Evolutionary conservation across 1,140 invertebrate species (phyloP), one percentile per base, ranked within the genome.

Genomic region (Prorops nasuta): DNA sequence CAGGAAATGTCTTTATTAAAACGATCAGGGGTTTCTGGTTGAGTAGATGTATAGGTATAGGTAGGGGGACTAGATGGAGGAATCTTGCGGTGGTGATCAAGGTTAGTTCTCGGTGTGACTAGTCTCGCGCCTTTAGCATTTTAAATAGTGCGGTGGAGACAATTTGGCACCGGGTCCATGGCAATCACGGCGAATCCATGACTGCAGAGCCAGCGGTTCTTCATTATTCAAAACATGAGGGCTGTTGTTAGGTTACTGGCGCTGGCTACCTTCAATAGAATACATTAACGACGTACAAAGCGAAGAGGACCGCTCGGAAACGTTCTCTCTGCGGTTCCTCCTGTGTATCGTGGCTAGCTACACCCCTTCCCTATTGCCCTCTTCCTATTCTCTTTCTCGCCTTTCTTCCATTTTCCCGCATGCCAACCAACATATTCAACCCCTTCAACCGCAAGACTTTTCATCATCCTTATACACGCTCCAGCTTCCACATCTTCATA

Each of bases 251-350:
- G 63, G 50, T 63, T 56, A 63, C 60, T 18, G 54, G 49, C 59
- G 55, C 49, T 41, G 52, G 59, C 51, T 60, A 60, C 38, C 54
- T 59, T 73, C 65, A 71, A 73, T 71, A 49, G 69, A 71, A 72
- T 71, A 67, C 66, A 71, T 72, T 69, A 74, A 60, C 62, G 44
- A 54, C 54, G 56, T 53, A 56, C 56, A 67, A 66, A 64, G 59
- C 43, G 44, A 43, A 53, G 54, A 44, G 36, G 39, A 22, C 51
- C 34, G 17, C 31, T 20, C 34, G 15, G 20, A 37, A 44, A 16
- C 45, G 22, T 37, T 40, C n/a, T 16, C 17, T 15, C 28, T 15
- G 22, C 19, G 17, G 44, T 16, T 31, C 18, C 32, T 24, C 41
- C 6, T 40, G 24, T 41, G 22, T 57, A 46, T n/a, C 20, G 15